A percentile compares a stretch with the other conserved stretches of the same genome.
Evolutionary conservation across 53 echinoderm and acorn worm genomes (phyloP).

Genomic region (Zoroaster sp.): DNA sequence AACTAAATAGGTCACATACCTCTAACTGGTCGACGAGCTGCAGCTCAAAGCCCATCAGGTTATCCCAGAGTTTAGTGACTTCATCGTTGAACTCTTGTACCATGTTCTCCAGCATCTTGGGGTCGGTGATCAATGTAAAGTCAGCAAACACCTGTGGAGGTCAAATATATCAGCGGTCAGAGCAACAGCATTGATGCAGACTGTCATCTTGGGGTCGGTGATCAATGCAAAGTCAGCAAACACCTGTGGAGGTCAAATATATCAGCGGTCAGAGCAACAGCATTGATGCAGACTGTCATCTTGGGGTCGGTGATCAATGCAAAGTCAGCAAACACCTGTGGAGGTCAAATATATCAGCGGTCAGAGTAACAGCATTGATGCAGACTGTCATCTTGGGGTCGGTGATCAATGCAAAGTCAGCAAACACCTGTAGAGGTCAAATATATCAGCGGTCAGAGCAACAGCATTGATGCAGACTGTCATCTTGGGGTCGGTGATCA

Average conservation of each 20-base stretch:
- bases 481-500: no score
- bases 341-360: neutral
- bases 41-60: conserved; percentile 91
- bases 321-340: conserved; percentile 77
- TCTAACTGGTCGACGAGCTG: conserved; percentile 96
- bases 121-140: conserved; percentile 78
- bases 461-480: no score
- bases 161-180: neutral
- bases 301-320: conserved; percentile 77
- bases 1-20: no score
- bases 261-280: no score
- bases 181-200: no score
- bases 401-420: conserved; percentile 77
- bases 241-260: conserved; percentile 32
- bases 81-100: conserved; percentile 83
- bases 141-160: conserved; percentile 70
- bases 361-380: no score
- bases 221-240: conserved; percentile 76
- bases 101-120: conserved; percentile 76
- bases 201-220: conserved; percentile 80
- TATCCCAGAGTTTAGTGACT: conserved; percentile 79
- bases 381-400: conserved; percentile 79
- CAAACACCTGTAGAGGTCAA: conserved; percentile 58
- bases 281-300: no score
- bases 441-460: no score